phyloP scores from a whole-genome alignment of 2,888 invertebrate genomes.

The Tribolium freemani region DNA sequence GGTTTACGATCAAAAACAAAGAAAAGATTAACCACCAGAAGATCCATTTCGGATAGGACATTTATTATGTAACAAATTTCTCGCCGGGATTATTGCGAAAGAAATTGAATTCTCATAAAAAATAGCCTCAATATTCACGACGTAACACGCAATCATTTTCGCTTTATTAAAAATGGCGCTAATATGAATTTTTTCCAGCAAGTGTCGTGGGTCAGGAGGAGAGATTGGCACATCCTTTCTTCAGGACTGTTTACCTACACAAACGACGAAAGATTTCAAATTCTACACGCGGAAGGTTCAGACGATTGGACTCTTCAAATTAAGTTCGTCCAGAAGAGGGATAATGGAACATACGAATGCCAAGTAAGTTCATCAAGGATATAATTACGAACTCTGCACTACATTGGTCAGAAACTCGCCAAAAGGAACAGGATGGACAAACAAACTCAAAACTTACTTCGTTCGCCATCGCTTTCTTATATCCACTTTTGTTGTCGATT shows the following conservation, averaged over 20 bases:
- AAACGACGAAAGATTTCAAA: slow-evolving; percentile 87
- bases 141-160: slow-evolving; percentile 5
- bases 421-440: slow-evolving; percentile 4
- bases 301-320: slow-evolving; percentile 96
- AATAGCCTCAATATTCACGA: slow-evolving; percentile 36
- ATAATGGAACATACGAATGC: slow-evolving; percentile 94
- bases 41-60: slow-evolving; percentile 17
- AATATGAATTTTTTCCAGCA: slow-evolving; percentile 70
- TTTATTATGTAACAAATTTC: slow-evolving; percentile 32
- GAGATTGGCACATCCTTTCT: slow-evolving; percentile 95
- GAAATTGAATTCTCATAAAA: slow-evolving; percentile 36
- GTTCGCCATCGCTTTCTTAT: not conserved
- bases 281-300: slow-evolving; percentile 87
- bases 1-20: slow-evolving; percentile 1
- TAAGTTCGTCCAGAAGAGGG: slow-evolving; percentile 93
- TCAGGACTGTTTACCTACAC: slow-evolving; percentile 92
- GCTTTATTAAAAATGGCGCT: slow-evolving; percentile 18
- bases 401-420: slow-evolving; percentile 12
- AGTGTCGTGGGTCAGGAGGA: slow-evolving; percentile 92
- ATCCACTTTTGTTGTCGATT: slow-evolving; percentile 8
- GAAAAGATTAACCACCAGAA: slow-evolving; percentile 1
- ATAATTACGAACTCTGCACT: slow-evolving; percentile 29
- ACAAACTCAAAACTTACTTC: slow-evolving; percentile 18
- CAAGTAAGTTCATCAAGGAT: slow-evolving; percentile 75
- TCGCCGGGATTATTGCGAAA: slow-evolving; percentile 21